Conservation (phyloP, 2,888 invertebrate species). For the Ceraclea dissimilis region DNA sequence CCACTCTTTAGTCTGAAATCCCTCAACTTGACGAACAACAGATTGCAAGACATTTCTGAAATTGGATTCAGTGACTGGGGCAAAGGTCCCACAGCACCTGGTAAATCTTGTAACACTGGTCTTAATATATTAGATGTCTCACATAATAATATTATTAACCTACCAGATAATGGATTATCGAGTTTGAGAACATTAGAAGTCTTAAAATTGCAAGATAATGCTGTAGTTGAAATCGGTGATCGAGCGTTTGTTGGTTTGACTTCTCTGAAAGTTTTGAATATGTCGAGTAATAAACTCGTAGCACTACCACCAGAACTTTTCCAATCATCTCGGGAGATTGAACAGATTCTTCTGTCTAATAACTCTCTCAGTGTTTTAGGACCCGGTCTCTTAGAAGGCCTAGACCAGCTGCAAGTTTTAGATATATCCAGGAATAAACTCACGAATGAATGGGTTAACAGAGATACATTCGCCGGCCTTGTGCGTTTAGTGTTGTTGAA, state of each 20-base stretch:
- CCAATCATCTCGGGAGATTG: conserved; percentile 60
- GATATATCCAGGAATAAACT: conserved; percentile 69
- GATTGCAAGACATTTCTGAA: conserved; percentile 67
- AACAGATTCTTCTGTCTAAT: conserved; percentile 67
- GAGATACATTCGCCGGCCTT: conserved; percentile 68
- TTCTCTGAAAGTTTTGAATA: conserved; percentile 62
- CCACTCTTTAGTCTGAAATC: conserved; percentile 59
- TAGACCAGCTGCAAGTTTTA: conserved; percentile 64
- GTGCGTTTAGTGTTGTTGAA: conserved; percentile 66
- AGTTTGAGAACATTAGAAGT: conserved; percentile 61
- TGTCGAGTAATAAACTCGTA: conserved; percentile 72
- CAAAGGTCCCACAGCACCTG: conserved; percentile 57
- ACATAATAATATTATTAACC: conserved; percentile 59
- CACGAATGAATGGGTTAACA: conserved; percentile 67
- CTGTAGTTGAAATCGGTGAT: conserved; percentile 66
- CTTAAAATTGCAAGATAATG: conserved; percentile 69
- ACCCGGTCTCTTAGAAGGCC: conserved; percentile 64
- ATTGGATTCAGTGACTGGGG: conserved; percentile 72
- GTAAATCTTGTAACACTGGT: conserved; percentile 62
- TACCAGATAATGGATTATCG: conserved; percentile 65
- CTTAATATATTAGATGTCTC: conserved; percentile 67
- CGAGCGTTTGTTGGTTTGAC: conserved; percentile 64
- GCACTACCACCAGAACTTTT: conserved; percentile 74
- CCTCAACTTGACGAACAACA: conserved; percentile 69
- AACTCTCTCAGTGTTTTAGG: conserved; percentile 72